Base-by-base conservation (phyloP, 2,888 invertebrate genomes). In the Brachycybe producta region DNA sequence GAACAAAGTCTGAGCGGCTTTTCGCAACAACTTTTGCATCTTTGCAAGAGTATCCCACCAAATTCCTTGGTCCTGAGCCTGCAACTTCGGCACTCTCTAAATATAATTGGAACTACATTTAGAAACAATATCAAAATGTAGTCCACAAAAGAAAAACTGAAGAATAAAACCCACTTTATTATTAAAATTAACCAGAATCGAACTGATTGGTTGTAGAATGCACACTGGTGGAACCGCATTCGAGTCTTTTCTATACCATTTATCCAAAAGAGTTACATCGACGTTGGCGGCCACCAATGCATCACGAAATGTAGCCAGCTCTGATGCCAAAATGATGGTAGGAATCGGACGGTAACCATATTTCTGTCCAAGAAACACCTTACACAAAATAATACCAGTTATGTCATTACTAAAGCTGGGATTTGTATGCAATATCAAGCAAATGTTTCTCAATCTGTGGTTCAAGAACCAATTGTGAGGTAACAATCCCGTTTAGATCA, bases 281-380 rank as follows among this genome's bases (percentile, higher is more conserved):
- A 80, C 81, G 1, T 84, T 84, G 58, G 84, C 81, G 26, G 82
- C 79, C 0, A 80, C 80, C 27, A 94, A 70, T 60, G 91, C 90
- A 52, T 87, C 86, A 43, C 88, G 74, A 15, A 97, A 71, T 74
- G 88, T 70, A 62, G 84, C 84, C 45, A 95, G 74, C 64, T 97
- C 92, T 0, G 84, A 84, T 26, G 90, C 91, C 1, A 90, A 70
- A 52, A 97, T 90, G 64, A 91, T 88, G 0, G 94, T 92, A 0
- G 95, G 97, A 57, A 97, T 88, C 0, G 97, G 95, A 13, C 97
- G 79, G 68, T 97, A 97, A 19, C 97, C 97, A 68, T 97, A 97
- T 68, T 97, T 97, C 71, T 97, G 95, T 0, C 95, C 95, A 19
- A 95, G 72, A 63, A 97, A 95, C 44, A 92, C 81, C 82, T 82